phyloP scores from a whole-genome alignment of 2,888 invertebrate species.

The Strigamia maritima region DNA sequence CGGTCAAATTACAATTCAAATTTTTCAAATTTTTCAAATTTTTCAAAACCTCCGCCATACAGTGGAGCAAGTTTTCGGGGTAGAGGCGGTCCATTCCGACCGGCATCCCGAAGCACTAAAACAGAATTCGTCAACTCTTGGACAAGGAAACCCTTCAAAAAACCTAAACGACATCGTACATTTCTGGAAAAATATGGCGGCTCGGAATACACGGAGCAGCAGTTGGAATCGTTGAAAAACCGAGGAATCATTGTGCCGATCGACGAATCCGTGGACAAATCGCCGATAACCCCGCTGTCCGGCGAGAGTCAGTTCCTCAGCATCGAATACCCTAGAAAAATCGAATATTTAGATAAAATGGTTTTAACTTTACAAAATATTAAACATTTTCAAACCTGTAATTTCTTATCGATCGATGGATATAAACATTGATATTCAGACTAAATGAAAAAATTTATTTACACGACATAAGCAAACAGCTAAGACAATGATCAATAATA shows the following conservation, averaged over 20 bases:
- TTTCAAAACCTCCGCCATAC: no score
- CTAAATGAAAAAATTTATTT: background rate
- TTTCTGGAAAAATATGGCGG: background rate
- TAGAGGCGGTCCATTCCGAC: no score
- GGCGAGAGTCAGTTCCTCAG: background rate
- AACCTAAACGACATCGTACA: no score
- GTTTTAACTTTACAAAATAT: background rate
- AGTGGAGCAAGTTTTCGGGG: no score
- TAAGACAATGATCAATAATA: no score
- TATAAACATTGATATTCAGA: background rate
- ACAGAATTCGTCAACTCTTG: no score
- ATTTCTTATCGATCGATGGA: background rate
- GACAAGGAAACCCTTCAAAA: no score
- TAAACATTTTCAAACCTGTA: background rate
- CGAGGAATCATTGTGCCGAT: background rate
- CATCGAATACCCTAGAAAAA: background rate
- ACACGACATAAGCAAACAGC: background rate
- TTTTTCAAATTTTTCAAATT: no score
- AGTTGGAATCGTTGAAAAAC: background rate
- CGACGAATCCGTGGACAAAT: background rate
- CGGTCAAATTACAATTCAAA: no score
- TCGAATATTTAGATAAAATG: background rate
- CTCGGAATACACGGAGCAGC: background rate
- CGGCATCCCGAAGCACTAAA: no score
- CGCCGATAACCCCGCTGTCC: background rate